Evolutionary conservation across 1,140 invertebrate species (phyloP), one percentile per base, ranked within the genome.

Genomic region (Drosophila kepulauana): DNA sequence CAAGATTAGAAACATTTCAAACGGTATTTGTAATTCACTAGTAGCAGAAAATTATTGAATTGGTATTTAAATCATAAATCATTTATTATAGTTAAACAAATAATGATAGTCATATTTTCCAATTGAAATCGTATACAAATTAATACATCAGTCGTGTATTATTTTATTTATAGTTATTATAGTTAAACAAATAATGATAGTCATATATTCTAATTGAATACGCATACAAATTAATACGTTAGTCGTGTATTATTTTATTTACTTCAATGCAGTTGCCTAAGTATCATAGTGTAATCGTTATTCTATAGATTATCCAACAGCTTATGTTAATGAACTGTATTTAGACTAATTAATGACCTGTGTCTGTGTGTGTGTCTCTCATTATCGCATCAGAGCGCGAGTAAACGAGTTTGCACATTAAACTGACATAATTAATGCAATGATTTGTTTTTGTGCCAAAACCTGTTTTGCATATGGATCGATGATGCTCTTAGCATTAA

Each of bases 371-470:
- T n/a, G 64, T 52, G 16, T 64, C 16, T 46, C 58, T 59, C 54
- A 57, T 45, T 70, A 65, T 43, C 28, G 33, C 43, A 48, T 28
- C 25, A 48, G 25, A 38, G 30, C 20, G 30, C 20, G 25, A 52
- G 54, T 59, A 73, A 75, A 70, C 72, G 41, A 70, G 67, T 70
- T 75, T 30, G 30, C 72, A 52, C 58, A 48, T 70, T 48, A 59
- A 70, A 61, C 58, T 57, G 73, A 64, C 67, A 75, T 75, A 75
- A 75, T 75, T 71, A 75, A 75, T 71, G 67, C 67, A 75, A 72
- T 57, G 43, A 41, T 57, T 71, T 52, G 51, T 64, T 35, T n/a
- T 28, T 8, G 16, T 11, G 16, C 16, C 20, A 69, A 25, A 75
- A 56, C 58, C 66, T 13, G 72, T 75, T 75, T 69, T 62, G 15